Evolutionary conservation across 2,113 vertebrate species (phyloP).

Genomic region (Rhodinocichla rosea): DNA sequence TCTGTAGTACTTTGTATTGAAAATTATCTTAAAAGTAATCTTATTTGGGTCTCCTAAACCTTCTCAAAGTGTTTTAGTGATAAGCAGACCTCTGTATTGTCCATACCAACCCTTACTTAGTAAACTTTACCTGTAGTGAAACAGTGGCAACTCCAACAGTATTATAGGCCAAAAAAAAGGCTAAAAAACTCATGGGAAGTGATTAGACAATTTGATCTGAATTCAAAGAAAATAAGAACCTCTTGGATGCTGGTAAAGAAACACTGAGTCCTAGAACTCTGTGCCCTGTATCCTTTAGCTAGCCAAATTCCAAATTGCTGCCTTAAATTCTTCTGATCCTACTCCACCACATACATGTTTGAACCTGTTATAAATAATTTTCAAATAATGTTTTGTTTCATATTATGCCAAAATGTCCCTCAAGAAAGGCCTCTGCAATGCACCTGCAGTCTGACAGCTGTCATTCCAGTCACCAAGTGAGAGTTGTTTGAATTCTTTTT

Average conservation of each 20-base stretch:
- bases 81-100: background rate
- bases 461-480: background rate
- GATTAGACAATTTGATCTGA: background rate
- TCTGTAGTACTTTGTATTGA: background rate
- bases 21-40: background rate
- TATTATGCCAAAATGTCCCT: background rate
- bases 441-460: background rate
- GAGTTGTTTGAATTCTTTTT: background rate
- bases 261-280: background rate
- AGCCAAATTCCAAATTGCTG: background rate
- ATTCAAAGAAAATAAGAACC: background rate
- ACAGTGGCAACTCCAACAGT: background rate
- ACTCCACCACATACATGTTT: background rate
- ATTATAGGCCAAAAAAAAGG: background rate
- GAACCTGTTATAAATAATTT: background rate
- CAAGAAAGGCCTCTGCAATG: background rate
- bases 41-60: background rate
- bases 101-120: background rate
- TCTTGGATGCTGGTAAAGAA: background rate
- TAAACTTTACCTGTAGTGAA: background rate
- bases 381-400: background rate
- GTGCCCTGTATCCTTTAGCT: background rate
- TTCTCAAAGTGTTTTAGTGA: background rate
- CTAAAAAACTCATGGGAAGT: background rate
- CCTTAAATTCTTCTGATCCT: background rate